Conservation (phyloP, 2,113 vertebrate species). For the Poeciliopsis prolifica region DNA sequence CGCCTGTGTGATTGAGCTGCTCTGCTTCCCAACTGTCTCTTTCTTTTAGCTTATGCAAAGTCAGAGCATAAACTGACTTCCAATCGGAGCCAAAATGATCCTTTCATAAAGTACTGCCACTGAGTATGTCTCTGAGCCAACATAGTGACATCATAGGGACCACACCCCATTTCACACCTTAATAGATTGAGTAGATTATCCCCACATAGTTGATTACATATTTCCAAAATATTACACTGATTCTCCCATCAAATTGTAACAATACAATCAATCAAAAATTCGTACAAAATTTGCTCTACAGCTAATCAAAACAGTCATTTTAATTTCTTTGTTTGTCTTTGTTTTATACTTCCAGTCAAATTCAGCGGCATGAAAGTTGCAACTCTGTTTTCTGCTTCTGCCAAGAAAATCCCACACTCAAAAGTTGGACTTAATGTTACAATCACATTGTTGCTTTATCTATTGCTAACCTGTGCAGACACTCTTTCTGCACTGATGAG, state of each 20-base stretch:
- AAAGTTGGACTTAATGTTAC: too few species aligned
- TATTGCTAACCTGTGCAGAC: too few species aligned
- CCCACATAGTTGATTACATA: too few species aligned
- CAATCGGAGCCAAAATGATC: conserved; percentile 52
- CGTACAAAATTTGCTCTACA: too few species aligned
- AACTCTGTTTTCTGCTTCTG: too few species aligned
- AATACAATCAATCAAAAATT: not conserved
- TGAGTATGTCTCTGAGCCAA: conserved; percentile 69
- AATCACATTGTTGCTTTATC: too few species aligned
- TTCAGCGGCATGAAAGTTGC: too few species aligned
- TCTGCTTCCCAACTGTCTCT: conserved; percentile 17
- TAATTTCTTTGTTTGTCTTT: too few species aligned
- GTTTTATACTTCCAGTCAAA: too few species aligned
- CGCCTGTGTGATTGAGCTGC: conserved; percentile 37
- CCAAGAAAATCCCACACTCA: too few species aligned
- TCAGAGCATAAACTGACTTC: conserved; percentile 38
- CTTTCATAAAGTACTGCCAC: conserved; percentile 61
- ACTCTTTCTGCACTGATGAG: too few species aligned
- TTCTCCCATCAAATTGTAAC: not conserved
- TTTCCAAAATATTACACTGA: not conserved
- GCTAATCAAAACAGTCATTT: too few species aligned
- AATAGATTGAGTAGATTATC: conserved; percentile 2
- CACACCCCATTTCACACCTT: conserved; percentile 52
- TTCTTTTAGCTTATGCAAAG: conserved; percentile 19
- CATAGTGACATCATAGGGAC: conserved; percentile 65